Percentiles rank a stretch among this genome's conserved stretches.
Evolutionary conservation across 2,113 vertebrate species (phyloP).

Genomic region (Neofelis nebulosa): DNA sequence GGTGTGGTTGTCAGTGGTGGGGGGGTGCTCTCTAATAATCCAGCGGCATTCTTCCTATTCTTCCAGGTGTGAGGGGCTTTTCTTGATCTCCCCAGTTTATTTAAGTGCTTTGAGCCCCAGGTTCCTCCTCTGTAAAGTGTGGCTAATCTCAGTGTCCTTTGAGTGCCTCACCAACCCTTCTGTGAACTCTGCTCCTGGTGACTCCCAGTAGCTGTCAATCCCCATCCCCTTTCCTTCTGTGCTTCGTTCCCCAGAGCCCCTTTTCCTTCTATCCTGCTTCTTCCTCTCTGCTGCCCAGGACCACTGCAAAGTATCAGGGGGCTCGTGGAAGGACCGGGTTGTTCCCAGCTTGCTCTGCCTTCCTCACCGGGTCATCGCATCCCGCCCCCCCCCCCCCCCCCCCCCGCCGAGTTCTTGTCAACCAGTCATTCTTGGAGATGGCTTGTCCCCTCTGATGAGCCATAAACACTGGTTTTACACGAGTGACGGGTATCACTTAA

Average conservation of each 20-base stretch:
- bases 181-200: neutral
- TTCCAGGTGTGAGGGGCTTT: neutral
- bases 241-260: neutral
- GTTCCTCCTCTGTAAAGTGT: neutral
- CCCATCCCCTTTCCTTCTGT: no score
- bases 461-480: conserved; percentile 53
- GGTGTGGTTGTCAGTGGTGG: neutral
- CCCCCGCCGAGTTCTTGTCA: conserved; percentile 72
- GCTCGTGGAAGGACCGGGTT: rapidly evolving
- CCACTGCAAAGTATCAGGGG: neutral
- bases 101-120: neutral
- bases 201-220: rapidly evolving
- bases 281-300: neutral
- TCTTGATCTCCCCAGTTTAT: neutral
- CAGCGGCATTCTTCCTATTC: neutral
- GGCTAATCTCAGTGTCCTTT: neutral
- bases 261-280: neutral
- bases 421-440: conserved; percentile 68
- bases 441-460: conserved; percentile 74
- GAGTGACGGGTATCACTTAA: conserved; percentile 74
- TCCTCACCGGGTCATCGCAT: conserved; percentile 75
- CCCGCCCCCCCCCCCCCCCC: conserved; percentile 35
- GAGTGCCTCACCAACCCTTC: neutral
- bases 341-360: conserved; percentile 70
- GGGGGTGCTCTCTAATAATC: neutral